phyloP scores from a whole-genome alignment of 1,140 invertebrate species.

The Drosophila erecta region DNA sequence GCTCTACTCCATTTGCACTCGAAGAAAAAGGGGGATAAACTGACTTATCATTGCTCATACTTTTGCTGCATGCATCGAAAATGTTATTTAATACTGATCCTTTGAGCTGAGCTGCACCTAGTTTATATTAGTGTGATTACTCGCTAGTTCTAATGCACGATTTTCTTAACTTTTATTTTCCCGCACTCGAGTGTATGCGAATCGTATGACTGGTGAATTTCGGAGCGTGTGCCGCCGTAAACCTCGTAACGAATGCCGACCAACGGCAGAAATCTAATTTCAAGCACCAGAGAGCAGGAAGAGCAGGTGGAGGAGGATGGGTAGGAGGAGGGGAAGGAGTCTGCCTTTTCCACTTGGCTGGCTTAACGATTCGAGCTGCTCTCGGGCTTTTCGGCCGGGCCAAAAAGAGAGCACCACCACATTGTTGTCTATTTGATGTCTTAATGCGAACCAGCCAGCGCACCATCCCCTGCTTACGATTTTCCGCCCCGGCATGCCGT shows the following conservation, averaged over 20 bases:
- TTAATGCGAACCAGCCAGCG: constrained; percentile 40
- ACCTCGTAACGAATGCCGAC: constrained; percentile 50
- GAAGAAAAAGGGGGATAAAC: neutral
- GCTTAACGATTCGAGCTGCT: constrained; percentile 49
- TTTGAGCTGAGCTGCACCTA: too few relatives aligned
- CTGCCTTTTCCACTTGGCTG: constrained; percentile 47
- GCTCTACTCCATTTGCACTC: constrained; percentile 6
- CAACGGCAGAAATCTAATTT: constrained; percentile 51
- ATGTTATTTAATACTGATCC: too few relatives aligned
- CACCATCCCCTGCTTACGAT: constrained; percentile 1
- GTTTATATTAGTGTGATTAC: too few relatives aligned
- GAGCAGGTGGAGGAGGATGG: constrained; percentile 15
- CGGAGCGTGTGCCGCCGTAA: constrained; percentile 32
- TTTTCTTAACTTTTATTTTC: neutral
- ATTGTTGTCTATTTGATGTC: constrained; percentile 51
- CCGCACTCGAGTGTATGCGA: constrained; percentile 5
- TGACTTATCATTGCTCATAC: neutral
- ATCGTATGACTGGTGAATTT: neutral
- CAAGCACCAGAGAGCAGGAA: constrained; percentile 48
- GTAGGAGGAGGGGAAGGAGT: constrained; percentile 15
- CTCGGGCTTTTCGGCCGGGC: constrained; percentile 27
- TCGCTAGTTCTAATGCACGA: too few relatives aligned
- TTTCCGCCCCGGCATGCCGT: constrained; percentile 27
- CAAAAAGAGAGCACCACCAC: constrained; percentile 1
- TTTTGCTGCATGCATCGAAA: too few relatives aligned